Evolutionary conservation across 2,888 invertebrate species (phyloP), one percentile per base, ranked within the genome.

Genomic region (Griposia aprilina): DNA sequence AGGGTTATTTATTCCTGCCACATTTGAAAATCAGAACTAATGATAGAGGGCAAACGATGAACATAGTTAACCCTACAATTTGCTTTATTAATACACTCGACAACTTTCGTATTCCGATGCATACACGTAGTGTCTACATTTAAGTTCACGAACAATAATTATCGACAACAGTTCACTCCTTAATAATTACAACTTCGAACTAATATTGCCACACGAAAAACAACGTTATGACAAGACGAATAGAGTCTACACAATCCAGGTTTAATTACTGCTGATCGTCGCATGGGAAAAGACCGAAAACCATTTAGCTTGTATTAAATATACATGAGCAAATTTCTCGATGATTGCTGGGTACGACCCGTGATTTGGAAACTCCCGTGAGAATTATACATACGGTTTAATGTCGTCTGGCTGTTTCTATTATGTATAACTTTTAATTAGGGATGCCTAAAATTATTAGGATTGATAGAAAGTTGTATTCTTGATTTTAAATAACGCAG

Each of bases 301-400:
- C 94, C 95, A 94, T 96, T 97, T 96, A 95, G 92, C 90, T 92
- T 85, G 59, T 88, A 95, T 96, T 93, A 96, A 96, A 94, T 92
- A 94, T 96, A 93, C 92, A 96, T 94, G 94, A 93, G 93, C 93
- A 92, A 93, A 92, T 94, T 93, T 94, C 92, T 85, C 77, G 83
- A 93, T 96, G 94, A 96, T 96, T 96, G 93, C 91, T 87, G 92
- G 94, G 91, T 94, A 90, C 82, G 90, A 88, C 88, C 90, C 91
- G 93, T 96, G 96, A 95, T 95, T 96, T 93, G 91, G 93, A 87
- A 91, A 94, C 90, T 93, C 94, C 94, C 92, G 80, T 77, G 84
- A 93, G 93, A 94, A 94, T 94, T 90, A 92, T 92, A 86, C 84
- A 93, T 87, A 80, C 74, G 68, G 72, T 81, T 77, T 74, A 74